Evolutionary conservation across 2,113 vertebrate species (phyloP).

Genomic region (Hydrolagus affinis): DNA sequence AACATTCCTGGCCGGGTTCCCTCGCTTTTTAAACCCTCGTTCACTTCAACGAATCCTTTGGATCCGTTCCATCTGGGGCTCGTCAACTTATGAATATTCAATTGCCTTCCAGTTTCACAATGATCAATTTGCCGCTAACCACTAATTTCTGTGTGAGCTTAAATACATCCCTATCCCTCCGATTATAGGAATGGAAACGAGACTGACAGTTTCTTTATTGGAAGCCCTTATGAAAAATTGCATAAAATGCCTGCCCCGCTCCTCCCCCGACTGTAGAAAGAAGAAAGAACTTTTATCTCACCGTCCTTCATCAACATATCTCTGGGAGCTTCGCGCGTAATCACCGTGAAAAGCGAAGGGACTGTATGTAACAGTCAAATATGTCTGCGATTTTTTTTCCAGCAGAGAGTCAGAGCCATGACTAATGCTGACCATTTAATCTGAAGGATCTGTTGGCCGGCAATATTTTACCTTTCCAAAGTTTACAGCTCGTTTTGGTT

Average conservation of each 20-base stretch:
- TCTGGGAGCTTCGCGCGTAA: too few relatives aligned
- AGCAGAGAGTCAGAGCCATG: too few relatives aligned
- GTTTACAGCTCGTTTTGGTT: too few relatives aligned
- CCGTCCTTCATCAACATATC: too few relatives aligned
- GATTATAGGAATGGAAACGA: slow-evolving; percentile 1
- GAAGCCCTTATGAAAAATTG: slow-evolving; percentile 22
- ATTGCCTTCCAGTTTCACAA: not conserved
- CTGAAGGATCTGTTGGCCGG: too few relatives aligned
- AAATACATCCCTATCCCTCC: slow-evolving; percentile 11
- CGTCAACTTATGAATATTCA: slow-evolving; percentile 26
- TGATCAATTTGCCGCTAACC: slow-evolving; percentile 27
- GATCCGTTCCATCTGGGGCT: slow-evolving; percentile 12
- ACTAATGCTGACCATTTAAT: too few relatives aligned
- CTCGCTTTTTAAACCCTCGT: not conserved
- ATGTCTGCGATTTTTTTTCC: too few relatives aligned
- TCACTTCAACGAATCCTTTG: not conserved
- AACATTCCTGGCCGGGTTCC: not conserved
- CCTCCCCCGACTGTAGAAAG: not conserved
- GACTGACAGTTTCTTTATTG: slow-evolving; percentile 2
- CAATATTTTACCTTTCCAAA: too few relatives aligned
- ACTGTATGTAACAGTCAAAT: too few relatives aligned
- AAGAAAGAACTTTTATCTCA: too few relatives aligned
- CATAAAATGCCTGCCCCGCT: not conserved
- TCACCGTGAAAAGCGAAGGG: too few relatives aligned
- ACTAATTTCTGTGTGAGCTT: not conserved